A percentile compares a stretch with the other conserved stretches of the same genome.
Evolutionary conservation across 2,888 invertebrate species (phyloP).

Genomic region (Sinelater perroti): DNA sequence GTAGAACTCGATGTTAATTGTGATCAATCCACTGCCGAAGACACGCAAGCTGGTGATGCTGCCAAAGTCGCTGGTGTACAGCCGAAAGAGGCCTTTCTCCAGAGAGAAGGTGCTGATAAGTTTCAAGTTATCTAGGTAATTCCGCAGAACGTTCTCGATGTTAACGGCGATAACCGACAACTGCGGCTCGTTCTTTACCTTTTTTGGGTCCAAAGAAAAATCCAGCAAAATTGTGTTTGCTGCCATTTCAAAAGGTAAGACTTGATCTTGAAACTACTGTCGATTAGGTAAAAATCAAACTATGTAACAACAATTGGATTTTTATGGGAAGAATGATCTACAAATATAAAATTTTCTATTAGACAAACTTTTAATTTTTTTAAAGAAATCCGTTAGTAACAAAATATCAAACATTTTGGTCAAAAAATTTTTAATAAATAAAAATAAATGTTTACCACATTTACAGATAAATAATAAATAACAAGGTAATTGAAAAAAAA

Average conservation of each 20-base stretch:
- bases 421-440: too few relatives aligned
- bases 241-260: constrained; percentile 71
- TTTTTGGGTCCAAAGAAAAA: constrained; percentile 77
- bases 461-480: too few relatives aligned
- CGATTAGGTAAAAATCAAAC: constrained; percentile 2
- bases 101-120: constrained; percentile 72
- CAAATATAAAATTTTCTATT: too few relatives aligned
- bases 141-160: constrained; percentile 74
- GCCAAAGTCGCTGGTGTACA: constrained; percentile 76
- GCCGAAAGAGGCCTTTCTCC: constrained; percentile 74
- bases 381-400: too few relatives aligned
- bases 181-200: constrained; percentile 72
- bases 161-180: constrained; percentile 72
- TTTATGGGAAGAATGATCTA: too few relatives aligned
- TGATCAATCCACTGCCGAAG: constrained; percentile 79
- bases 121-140: constrained; percentile 76
- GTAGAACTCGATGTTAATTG: constrained; percentile 85
- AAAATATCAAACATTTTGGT: too few relatives aligned
- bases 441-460: too few relatives aligned
- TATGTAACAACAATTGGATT: too few relatives aligned
- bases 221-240: constrained; percentile 82
- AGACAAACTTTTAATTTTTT: too few relatives aligned
- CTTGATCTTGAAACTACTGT: neutral
- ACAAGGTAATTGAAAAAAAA: too few relatives aligned
- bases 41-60: constrained; percentile 76